Conservation (phyloP, 2,888 invertebrate species). For the Macrophya alboannulata region DNA sequence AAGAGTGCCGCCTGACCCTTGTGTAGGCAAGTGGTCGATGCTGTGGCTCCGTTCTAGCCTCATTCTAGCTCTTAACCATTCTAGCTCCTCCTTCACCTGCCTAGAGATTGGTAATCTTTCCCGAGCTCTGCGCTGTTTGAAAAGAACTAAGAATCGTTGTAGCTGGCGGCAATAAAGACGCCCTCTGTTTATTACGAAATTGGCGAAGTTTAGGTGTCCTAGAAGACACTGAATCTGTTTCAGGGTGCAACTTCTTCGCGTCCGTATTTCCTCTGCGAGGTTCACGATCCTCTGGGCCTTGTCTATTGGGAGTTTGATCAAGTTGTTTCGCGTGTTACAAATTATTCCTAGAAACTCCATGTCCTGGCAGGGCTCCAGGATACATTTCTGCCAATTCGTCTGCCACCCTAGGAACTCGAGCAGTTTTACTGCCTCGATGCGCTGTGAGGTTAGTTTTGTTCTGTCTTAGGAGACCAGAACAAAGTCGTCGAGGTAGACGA, state of each 20-base stretch:
- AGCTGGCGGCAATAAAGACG: constrained; percentile 64
- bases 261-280: neutral
- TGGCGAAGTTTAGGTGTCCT: constrained; percentile 63
- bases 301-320: constrained; percentile 23
- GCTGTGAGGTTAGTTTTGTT: constrained; percentile 51
- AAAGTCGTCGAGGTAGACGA: constrained; percentile 63
- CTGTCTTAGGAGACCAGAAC: constrained; percentile 62
- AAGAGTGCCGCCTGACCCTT: constrained; percentile 56
- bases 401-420: constrained; percentile 36
- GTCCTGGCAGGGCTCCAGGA: constrained; percentile 59
- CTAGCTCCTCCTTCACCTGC: constrained; percentile 56
- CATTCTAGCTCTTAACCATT: too few relatives aligned
- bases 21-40: constrained; percentile 56
- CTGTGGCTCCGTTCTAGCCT: constrained; percentile 57
- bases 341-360: constrained; percentile 59
- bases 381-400: constrained; percentile 59
- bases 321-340: constrained; percentile 59
- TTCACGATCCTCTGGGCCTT: constrained; percentile 8
- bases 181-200: constrained; percentile 61
- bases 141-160: constrained; percentile 57
- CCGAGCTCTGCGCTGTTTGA: constrained; percentile 58
- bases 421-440: constrained; percentile 31
- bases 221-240: constrained; percentile 61
- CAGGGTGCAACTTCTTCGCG: constrained; percentile 37
- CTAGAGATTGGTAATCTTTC: constrained; percentile 53